A percentile compares a stretch with the other conserved stretches of the same genome.
These are phyloP conservation scores for Microtus ochrogaster DNA, from an alignment of 2,113 vertebrate species.

Conservation along the genomic window DNA sequence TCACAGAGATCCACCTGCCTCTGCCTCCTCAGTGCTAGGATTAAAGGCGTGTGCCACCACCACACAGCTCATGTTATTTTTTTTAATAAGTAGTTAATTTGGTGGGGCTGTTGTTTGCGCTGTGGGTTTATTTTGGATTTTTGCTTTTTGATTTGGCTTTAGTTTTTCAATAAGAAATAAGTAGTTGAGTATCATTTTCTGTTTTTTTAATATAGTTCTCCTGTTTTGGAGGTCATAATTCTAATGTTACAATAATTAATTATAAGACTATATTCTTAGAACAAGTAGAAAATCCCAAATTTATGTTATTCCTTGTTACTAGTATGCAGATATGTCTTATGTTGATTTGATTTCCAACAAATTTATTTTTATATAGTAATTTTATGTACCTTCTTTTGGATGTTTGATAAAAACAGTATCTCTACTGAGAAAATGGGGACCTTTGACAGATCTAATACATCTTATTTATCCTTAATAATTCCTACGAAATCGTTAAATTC, in stretches of 20 bases:
- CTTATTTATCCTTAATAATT: background rate
- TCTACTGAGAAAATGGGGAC: constrained; percentile 2
- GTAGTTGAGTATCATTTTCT: constrained; percentile 26
- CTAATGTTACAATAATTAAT: background rate
- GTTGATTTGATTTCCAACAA: constrained; percentile 19
- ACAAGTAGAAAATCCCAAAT: constrained; percentile 10
- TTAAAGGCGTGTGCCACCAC: too few species aligned
- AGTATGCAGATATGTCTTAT: constrained; percentile 20
- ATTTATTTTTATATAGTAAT: constrained; percentile 33
- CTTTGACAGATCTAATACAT: constrained; percentile 25
- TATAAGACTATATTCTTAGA: background rate
- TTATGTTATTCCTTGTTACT: constrained; percentile 36
- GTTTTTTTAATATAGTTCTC: constrained; percentile 56
- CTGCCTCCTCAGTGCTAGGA: too few species aligned
- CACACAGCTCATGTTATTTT: too few species aligned
- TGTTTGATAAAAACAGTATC: constrained; percentile 23
- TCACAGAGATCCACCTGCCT: too few species aligned
- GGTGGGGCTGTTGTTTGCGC: background rate
- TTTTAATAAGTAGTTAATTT: constrained; percentile 5
- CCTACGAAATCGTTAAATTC: background rate
- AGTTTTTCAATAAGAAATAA: background rate
- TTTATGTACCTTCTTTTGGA: constrained; percentile 4
- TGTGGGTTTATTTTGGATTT: background rate
- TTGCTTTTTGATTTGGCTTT: background rate
- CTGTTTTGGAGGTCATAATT: constrained; percentile 39